A percentile compares a stretch with the other conserved stretches of the same genome.
These are phyloP conservation scores for Gambusia yucatana DNA, from an alignment of 2,797 vertebrate species.

Conservation along the genomic window DNA sequence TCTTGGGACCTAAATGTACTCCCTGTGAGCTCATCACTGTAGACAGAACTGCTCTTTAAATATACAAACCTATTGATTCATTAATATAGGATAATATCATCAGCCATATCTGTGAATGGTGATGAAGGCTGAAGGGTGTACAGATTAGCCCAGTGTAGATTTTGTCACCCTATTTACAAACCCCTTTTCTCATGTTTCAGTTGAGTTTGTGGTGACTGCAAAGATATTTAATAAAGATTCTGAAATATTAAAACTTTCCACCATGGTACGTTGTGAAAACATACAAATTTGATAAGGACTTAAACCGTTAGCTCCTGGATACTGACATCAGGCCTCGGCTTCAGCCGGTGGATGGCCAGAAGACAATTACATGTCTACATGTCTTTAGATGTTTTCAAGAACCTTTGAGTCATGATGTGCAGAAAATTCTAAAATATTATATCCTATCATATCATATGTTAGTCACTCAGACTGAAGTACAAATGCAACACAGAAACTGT, in stretches of 20 bases:
- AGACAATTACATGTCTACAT: not conserved
- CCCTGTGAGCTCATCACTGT: slow-evolving; percentile 73
- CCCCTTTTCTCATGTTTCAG: not conserved
- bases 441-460: not conserved
- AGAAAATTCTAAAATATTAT: not conserved
- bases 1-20: slow-evolving; percentile 50
- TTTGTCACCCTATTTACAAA: not conserved
- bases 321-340: not conserved
- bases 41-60: slow-evolving; percentile 70
- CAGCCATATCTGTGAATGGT: not conserved
- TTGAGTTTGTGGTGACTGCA: not conserved
- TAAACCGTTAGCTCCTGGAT: not conserved
- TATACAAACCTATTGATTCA: not conserved
- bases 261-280: not conserved
- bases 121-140: not conserved
- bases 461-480: not conserved
- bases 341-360: not conserved
- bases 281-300: not conserved
- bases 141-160: not conserved
- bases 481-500: not conserved
- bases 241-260: not conserved
- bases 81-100: not conserved
- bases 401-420: not conserved
- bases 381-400: not conserved
- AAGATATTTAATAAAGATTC: not conserved